Evolutionary conservation across 2,797 vertebrate genomes (phyloP), one percentile per base, ranked within the genome.

Genomic region (Crenichthys baileyi): DNA sequence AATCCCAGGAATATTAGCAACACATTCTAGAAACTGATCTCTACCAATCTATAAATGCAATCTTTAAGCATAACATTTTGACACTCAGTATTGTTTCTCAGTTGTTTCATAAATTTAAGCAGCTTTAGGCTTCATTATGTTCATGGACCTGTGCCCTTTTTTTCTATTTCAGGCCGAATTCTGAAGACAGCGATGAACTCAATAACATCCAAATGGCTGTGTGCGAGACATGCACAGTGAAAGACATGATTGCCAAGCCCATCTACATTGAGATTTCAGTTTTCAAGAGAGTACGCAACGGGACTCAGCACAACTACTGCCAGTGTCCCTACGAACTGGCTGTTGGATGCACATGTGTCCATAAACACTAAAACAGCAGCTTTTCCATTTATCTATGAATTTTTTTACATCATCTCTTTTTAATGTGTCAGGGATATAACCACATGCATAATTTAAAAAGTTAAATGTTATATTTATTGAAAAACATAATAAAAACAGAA

Each of bases 181-280:
- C 79, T 0, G 82, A 89, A 46, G 89, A 90, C 31, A 94, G 85
- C 86, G 93, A 63, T 82, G 79, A 93, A 68, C 96, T 97, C 72
- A 72, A 85, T 0, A 58, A 39, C 5, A 96, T 97, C 0, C 65
- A 82, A 63, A 85, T 94, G 87, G 97, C 96, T 91, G 8, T 84
- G 87, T 24, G 97, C 96, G 73, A 86, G 90, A 58, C 87, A 88
- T 68, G 97, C 78, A 73, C 0, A 0, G 7, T 74, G 13, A 0
- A 1, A 0, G 0, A 2, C 4, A 68, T 80, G 87, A 5, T 6
- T 0, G 12, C 78, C 20, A n/a, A 55, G 29, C 8, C 79, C 2
- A 88, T 93, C 76, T 0, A 0, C 9, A 0, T 92, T 1, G 0
- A 63, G 44, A 68, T 90, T 2, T 0, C 0, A 0, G 81, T 92